Base-by-base conservation (phyloP, 2,888 invertebrate species). In the Stegana nigrithorax region DNA sequence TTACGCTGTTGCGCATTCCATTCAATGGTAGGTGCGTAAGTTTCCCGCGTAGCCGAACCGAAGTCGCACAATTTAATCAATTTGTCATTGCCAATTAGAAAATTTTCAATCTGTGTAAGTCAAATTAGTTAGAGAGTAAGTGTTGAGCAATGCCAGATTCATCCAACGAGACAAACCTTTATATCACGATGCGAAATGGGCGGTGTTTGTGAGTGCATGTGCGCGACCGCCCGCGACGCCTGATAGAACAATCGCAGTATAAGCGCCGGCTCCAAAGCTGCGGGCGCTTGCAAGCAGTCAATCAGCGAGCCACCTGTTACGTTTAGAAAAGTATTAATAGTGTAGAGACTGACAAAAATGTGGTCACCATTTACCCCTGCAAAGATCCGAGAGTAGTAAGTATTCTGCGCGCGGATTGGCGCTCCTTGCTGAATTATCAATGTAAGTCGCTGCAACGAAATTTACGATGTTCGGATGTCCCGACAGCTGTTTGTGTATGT, bases 181-280 rank as follows among this genome's bases (percentile, higher is more conserved):
- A 98, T 91, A 88, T 98, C 98, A 78, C 98, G 89, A 87, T 98
- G 98, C 51, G 94, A 92, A 65, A 98, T 92, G n/a, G 97, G 93
- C 42, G 96, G 95, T 50, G 89, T 89, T 85, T 95, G 95, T 42
- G 89, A 89, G 83, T 98, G 98, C 93, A 99, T 93, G 83, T 97
- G 96, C 71, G 95, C 92, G 10, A 98, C 93, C 36, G 97, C 95
- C 70, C 90, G 89, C 75, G 94, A 92, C 19, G 94, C 92, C 86
- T 98, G 97, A 87, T 97, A 97, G 85, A 97, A 95, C 68, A 98
- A 90, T 81, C 91, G 91, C 73, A 95, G 89, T 62, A 95, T 90
- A 63, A 91, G 90, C 44, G 91, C 71, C 2, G 85, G 85, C 32
- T 86, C 84, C 5, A 85, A 57, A n/a, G n/a, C n/a, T 1, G 76